phyloP scores from a whole-genome alignment of 2,113 vertebrate genomes.

The Thunnus thynnus region DNA sequence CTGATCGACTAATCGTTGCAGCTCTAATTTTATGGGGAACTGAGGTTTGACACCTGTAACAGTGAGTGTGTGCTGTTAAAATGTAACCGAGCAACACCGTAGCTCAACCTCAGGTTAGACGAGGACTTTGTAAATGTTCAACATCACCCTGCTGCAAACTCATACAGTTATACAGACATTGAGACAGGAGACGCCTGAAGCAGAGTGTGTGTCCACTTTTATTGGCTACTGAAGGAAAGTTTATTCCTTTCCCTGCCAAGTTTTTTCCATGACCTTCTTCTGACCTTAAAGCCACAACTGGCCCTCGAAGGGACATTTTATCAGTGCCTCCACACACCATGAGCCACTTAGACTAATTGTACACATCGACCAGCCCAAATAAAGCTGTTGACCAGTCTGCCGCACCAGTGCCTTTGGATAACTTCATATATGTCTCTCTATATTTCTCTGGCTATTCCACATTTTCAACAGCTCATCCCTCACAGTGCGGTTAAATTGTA shows the following conservation, averaged over 20 bases:
- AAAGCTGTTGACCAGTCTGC: slow-evolving; percentile 36
- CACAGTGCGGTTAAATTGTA: slow-evolving; percentile 20
- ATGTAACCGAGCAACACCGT: slow-evolving; percentile 1
- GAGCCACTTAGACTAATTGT: slow-evolving; percentile 51
- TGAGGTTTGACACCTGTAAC: not conserved
- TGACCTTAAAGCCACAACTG: slow-evolving; percentile 52
- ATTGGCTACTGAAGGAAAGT: slow-evolving; percentile 14
- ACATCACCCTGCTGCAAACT: slow-evolving; percentile 18
- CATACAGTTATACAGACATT: not conserved
- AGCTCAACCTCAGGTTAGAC: not conserved
- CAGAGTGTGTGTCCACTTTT: slow-evolving; percentile 6
- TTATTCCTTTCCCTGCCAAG: slow-evolving; percentile 26
- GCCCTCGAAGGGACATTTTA: slow-evolving; percentile 58
- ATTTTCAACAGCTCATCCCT: slow-evolving; percentile 35
- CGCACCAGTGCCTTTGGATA: slow-evolving; percentile 37
- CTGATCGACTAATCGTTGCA: no score
- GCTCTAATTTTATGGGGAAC: not conserved
- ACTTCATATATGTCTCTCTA: slow-evolving; percentile 20
- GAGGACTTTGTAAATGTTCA: slow-evolving; percentile 17
- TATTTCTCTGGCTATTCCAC: not conserved
- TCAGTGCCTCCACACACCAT: slow-evolving; percentile 50
- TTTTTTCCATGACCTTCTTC: slow-evolving; percentile 55
- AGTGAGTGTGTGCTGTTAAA: not conserved
- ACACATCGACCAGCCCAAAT: slow-evolving; percentile 31
- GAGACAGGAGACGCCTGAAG: slow-evolving; percentile 10